phyloP scores from a whole-genome alignment of 2,888 invertebrate species.

The Dolichomitus sp. region DNA sequence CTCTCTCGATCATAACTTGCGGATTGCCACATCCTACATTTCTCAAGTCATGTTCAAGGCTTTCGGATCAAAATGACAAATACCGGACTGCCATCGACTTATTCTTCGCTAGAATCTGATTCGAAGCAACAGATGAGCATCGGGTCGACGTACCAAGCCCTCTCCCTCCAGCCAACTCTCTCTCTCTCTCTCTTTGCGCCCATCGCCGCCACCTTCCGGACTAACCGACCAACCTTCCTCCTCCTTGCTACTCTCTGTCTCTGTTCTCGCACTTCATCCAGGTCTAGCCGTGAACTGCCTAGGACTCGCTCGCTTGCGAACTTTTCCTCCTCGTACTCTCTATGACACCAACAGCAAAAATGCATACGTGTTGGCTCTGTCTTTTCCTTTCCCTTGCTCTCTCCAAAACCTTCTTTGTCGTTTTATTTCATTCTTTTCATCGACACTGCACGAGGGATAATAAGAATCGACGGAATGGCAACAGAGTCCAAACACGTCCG shows the following conservation, averaged over 20 bases:
- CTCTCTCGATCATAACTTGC: neutral
- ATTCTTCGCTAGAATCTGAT: slow-evolving; percentile 70
- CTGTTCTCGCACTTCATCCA: slow-evolving; percentile 66
- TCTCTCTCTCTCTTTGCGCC: slow-evolving; percentile 51
- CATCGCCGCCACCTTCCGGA: slow-evolving; percentile 32
- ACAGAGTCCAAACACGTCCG: slow-evolving; percentile 38
- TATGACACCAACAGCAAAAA: neutral
- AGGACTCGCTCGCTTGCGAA: slow-evolving; percentile 66
- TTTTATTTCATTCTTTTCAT: slow-evolving; percentile 33
- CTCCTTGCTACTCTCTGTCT: slow-evolving; percentile 46
- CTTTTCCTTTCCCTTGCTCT: neutral
- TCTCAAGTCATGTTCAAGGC: neutral
- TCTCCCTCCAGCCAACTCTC: slow-evolving; percentile 56
- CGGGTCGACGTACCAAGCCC: slow-evolving; percentile 79
- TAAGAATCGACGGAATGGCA: slow-evolving; percentile 52
- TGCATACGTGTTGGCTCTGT: slow-evolving; percentile 5
- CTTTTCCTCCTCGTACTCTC: slow-evolving; percentile 48
- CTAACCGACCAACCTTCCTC: neutral
- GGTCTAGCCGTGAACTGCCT: slow-evolving; percentile 66
- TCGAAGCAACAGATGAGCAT: slow-evolving; percentile 80
- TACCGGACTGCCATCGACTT: slow-evolving; percentile 52
- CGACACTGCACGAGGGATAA: slow-evolving; percentile 20
- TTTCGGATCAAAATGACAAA: neutral
- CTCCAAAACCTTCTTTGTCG: slow-evolving; percentile 18
- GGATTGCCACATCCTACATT: neutral